Evolutionary conservation across 2,113 vertebrate genomes (phyloP).

Genomic region (Nycticebus coucang): DNA sequence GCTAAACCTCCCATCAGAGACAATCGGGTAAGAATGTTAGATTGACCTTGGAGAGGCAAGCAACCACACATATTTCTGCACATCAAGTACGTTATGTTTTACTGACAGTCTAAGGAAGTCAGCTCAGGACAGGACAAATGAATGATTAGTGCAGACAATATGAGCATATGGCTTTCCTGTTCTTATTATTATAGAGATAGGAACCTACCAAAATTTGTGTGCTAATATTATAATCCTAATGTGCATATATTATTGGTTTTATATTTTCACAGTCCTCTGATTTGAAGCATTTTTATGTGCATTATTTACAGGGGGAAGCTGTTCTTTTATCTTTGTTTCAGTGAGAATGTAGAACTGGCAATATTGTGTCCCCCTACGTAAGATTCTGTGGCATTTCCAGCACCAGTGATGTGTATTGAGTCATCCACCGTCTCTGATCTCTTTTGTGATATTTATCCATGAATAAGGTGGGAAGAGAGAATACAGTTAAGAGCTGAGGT

Average conservation of each 20-base stretch:
- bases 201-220: neutral
- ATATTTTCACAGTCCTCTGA: slow-evolving; percentile 28
- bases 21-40: slow-evolving; percentile 38
- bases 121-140: slow-evolving; percentile 8
- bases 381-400: neutral
- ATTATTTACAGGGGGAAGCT: slow-evolving; percentile 10
- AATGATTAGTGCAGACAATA: neutral
- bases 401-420: neutral
- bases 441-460: neutral
- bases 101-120: slow-evolving; percentile 10
- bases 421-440: neutral
- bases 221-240: slow-evolving; percentile 27
- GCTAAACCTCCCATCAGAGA: neutral
- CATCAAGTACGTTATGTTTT: neutral
- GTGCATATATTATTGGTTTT: slow-evolving; percentile 46
- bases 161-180: neutral
- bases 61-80: neutral
- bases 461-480: neutral
- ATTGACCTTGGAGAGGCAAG: slow-evolving; percentile 40
- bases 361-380: neutral
- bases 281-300: neutral
- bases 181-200: neutral
- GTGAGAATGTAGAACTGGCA: neutral
- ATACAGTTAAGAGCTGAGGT: neutral
- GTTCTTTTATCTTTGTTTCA: slow-evolving; percentile 27